Evolutionary conservation across 2,113 vertebrate species (phyloP), one percentile per base, ranked within the genome.

Genomic region (Otus sunia): DNA sequence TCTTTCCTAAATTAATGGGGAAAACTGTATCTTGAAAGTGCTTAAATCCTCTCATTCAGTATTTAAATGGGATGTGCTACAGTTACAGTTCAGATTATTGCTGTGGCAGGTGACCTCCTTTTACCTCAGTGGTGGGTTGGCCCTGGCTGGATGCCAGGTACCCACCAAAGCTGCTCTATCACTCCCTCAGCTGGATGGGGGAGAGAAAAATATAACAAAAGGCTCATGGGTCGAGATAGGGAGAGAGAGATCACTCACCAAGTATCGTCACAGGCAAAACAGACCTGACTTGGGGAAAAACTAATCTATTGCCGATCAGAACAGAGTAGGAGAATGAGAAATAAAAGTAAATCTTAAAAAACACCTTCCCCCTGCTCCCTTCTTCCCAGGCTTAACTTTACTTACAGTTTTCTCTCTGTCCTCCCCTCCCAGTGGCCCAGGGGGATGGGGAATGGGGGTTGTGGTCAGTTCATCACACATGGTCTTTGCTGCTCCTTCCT

Each of bases 331-430:
- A 12, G 41, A 52, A 39, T 32, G 25, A 53, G 15, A 88, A 78
- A 88, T 56, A 73, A 39, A 79, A 7, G 3, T 7, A 68, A 36
- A 56, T 68, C 36, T 68, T 52, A 29, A 76, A 29, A 76, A 77
- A 50, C 19, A 27, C 0, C 0, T 56, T 50, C 7, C 6, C 3
- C 26, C 23, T 47, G 19, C 22, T 37, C n/a, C 15, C 15, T 43
- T 39, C n/a, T 50, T 50, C n/a, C n/a, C 14, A 11, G 21, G 58
- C 27, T 50, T 18, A 32, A 14, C 58, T 62, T 37, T 30, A 50
- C 15, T 62, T n/a, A 27, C 1, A 3, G 18, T 32, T 49, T 49
- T 77, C 34, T 49, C 43, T 50, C 23, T 27, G n/a, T 37, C 29
- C 15, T 52, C 15, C 16, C 22, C 15, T 5, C 14, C 14, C 9